These are phyloP conservation scores for Rousettus leschenaultii DNA, from an alignment of 2,113 vertebrate genomes.

Conservation along the genomic window DNA sequence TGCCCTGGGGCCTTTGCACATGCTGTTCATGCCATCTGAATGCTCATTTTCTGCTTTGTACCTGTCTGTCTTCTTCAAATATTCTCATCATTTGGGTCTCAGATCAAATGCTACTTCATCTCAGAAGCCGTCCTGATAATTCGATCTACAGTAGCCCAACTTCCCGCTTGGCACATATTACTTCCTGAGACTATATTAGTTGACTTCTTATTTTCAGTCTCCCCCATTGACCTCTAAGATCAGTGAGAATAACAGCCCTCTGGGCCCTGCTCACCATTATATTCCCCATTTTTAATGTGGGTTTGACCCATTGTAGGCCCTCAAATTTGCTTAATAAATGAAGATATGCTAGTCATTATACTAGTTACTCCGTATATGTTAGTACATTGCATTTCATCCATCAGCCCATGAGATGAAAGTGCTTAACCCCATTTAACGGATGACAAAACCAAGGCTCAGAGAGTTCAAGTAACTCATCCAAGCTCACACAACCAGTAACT, in stretches of 20 bases:
- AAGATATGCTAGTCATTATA: background rate
- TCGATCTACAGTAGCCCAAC: background rate
- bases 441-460: background rate
- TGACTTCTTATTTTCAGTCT: background rate
- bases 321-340: background rate
- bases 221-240: background rate
- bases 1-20: background rate
- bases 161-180: background rate
- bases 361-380: background rate
- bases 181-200: background rate
- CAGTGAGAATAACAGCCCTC: background rate
- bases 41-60: background rate
- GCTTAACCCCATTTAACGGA: background rate
- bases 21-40: background rate
- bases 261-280: background rate
- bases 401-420: background rate
- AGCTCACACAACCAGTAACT: background rate
- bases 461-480: background rate
- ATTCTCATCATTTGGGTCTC: background rate
- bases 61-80: background rate
- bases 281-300: background rate
- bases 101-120: background rate
- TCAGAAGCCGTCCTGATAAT: background rate
- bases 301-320: background rate
- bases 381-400: background rate